These are phyloP conservation scores for Halotydeus destructor DNA, from an alignment of 1,140 invertebrate species.

Conservation along the genomic window DNA sequence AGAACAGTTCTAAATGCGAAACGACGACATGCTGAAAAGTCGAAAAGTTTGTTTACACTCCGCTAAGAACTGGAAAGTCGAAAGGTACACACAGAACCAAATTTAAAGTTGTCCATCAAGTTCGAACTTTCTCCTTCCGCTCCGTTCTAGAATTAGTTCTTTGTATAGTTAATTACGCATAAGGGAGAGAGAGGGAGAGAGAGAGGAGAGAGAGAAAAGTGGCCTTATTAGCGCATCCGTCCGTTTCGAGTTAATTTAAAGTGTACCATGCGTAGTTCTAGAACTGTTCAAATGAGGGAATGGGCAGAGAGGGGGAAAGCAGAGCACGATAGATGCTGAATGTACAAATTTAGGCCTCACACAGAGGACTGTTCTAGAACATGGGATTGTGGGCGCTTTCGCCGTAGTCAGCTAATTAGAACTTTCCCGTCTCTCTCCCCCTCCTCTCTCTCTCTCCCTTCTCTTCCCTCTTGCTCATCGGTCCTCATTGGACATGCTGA, in stretches of 20 bases:
- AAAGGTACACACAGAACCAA: background rate
- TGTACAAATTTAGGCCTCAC: no score
- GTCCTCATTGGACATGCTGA: background rate
- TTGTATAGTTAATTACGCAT: background rate
- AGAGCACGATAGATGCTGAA: no score
- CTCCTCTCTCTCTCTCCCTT: no score
- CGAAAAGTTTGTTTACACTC: background rate
- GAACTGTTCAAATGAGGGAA: no score
- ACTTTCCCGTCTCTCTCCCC: no score
- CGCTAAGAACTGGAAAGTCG: no score
- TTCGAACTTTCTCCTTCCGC: background rate
- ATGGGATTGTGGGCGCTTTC: no score
- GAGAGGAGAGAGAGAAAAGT: background rate
- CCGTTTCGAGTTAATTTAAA: background rate
- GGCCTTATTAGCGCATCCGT: background rate
- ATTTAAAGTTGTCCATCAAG: slow-evolving; percentile 3
- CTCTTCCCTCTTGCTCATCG: no score
- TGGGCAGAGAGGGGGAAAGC: no score
- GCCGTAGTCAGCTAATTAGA: no score
- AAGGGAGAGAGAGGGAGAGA: background rate
- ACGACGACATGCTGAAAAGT: background rate
- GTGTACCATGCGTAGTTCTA: no score
- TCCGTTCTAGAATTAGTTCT: background rate
- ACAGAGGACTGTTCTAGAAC: no score
- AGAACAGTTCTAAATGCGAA: background rate